Conservation (phyloP, 2,797 vertebrate species). For the Calcarius lapponicus region DNA sequence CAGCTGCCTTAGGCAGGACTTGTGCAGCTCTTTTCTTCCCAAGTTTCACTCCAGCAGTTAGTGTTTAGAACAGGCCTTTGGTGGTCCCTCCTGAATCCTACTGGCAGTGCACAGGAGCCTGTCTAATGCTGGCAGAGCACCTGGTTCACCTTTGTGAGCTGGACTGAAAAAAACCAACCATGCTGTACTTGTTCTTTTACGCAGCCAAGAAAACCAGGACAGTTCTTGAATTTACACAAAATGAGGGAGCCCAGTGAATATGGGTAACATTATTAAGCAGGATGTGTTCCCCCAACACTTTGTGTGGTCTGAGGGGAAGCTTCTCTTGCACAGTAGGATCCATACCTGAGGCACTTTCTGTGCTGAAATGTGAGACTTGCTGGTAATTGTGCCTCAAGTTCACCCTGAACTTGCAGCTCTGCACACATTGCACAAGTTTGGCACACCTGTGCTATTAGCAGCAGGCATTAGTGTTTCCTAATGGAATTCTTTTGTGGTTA, state of each 20-base stretch:
- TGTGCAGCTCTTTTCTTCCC: background rate
- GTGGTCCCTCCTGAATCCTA: background rate
- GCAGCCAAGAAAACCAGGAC: background rate
- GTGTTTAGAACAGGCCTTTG: background rate
- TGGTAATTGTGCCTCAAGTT: background rate
- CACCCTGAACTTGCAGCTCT: background rate
- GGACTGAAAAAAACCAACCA: background rate
- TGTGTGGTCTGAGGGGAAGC: background rate
- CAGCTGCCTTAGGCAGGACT: background rate
- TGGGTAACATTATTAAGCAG: background rate
- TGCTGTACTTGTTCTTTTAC: background rate
- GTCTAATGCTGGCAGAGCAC: background rate
- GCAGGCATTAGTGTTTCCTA: background rate
- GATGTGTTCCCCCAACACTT: background rate
- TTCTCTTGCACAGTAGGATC: background rate
- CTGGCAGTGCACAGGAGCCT: background rate
- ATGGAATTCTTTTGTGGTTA: background rate
- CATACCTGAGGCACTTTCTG: background rate
- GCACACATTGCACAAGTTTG: background rate
- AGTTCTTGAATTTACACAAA: background rate
- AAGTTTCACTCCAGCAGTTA: background rate
- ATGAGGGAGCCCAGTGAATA: background rate
- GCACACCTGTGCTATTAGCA: background rate
- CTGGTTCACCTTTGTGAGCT: fast-evolving
- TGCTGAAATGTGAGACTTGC: background rate